Conservation (phyloP, 64 coral and sea anemone species). For the Pocillopora verrucosa region DNA sequence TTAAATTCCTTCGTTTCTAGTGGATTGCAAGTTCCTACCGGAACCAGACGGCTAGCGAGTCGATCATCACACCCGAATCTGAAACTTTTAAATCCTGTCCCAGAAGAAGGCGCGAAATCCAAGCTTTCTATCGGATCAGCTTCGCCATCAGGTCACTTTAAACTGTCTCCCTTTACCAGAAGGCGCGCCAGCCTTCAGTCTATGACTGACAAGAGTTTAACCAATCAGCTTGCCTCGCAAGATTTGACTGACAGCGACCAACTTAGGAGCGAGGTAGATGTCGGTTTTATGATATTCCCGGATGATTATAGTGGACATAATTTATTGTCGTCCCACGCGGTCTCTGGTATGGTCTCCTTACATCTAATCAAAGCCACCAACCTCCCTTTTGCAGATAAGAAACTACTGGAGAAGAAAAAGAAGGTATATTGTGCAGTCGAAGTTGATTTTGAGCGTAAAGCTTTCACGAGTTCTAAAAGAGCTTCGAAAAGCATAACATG, state of each 20-base stretch:
- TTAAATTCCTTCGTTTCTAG: constrained; percentile 56
- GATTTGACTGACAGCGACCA: constrained; percentile 2
- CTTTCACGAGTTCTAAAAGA: constrained; percentile 70
- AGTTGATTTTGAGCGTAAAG: constrained; percentile 91
- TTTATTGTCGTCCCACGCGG: constrained; percentile 67
- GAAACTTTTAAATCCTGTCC: not conserved
- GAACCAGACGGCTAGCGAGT: not conserved
- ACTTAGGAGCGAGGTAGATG: constrained; percentile 50
- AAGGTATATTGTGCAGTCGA: constrained; percentile 89
- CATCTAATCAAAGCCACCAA: constrained; percentile 76
- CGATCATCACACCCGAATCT: constrained; percentile 32
- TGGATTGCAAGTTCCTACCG: not conserved
- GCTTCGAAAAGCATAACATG: constrained; percentile 65
- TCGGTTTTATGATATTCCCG: constrained; percentile 79
- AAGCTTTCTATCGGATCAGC: not conserved
- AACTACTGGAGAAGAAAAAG: constrained; percentile 73
- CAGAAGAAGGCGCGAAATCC: not conserved
- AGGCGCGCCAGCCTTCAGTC: constrained; percentile 17
- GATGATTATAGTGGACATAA: constrained; percentile 79
- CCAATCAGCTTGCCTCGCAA: constrained; percentile 3
- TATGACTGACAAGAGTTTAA: constrained; percentile 18
- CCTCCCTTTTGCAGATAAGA: constrained; percentile 66
- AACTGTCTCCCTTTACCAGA: not conserved
- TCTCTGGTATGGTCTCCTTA: constrained; percentile 91
- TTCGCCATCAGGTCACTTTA: not conserved